Evolutionary conservation across 2,113 vertebrate genomes (phyloP), one percentile per base, ranked within the genome.

Genomic region (Crotalus tigris): DNA sequence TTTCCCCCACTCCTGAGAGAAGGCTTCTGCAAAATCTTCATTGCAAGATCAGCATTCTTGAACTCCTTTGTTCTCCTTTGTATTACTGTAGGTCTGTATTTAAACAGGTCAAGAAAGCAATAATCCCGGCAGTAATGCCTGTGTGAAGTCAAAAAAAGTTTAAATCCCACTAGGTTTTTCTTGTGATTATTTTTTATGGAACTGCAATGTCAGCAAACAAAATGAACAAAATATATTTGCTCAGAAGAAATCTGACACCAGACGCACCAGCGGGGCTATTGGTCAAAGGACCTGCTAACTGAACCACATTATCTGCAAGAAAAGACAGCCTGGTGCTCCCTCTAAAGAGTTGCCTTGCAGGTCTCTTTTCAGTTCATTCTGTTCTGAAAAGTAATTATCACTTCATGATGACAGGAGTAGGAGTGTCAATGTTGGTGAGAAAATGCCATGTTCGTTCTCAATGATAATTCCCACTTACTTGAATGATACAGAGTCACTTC

Each of bases 341-440:
- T 39, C 85, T 69, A 94, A 92, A 90, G 93, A 86, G 57, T 39
- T 94, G n/a, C 90, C 95, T 54, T 86, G 23, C 23, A 92, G 93
- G 29, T 61, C 59, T 88, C 94, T 95, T 92, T 93, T 95, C 81
- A 94, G 2, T 29, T 94, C 26, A 46, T 91, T 92, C 95, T 92
- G 4, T 95, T 95, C 90, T 94, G 96, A 96, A 97, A 94, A 95
- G 93, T 95, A 96, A 96, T 96, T 97, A 95, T 94, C 96, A 95
- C 92, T 97, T 97, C 94, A 92, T 46, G 93, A 24, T 49, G 86
- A 90, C 75, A 49, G 24, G 94, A 92, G 89, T 85, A 49, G 89
- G 55, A 93, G 85, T 92, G 61, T 26, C 33, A 2, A 5, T 7
- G 8, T 29, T 93, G 19, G 29, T 95, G 39, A 87, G 88, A 96